phyloP scores from a whole-genome alignment of 2,113 vertebrate genomes.

The Trichechus manatus region DNA sequence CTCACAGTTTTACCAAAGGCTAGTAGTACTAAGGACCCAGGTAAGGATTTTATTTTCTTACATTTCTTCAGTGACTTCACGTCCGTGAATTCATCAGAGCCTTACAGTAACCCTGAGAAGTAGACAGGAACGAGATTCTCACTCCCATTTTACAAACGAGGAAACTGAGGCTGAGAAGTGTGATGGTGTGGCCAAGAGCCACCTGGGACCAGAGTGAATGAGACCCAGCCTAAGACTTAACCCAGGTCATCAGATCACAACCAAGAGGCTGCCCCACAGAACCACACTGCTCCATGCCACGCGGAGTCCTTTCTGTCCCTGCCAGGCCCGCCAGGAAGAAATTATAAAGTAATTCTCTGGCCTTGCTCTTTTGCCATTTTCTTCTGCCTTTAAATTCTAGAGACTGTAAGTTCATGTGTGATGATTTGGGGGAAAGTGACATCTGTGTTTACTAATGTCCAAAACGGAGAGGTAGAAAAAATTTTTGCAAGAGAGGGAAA shows the following conservation, averaged over 20 bases:
- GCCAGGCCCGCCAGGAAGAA: neutral
- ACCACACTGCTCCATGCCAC: fast-evolving
- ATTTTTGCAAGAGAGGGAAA: neutral
- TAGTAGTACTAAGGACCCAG: neutral
- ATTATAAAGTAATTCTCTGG: neutral
- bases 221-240: neutral
- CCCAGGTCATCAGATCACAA: neutral
- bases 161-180: neutral
- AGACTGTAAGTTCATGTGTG: neutral
- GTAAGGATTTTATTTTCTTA: neutral
- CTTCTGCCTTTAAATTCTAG: neutral
- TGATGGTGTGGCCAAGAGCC: neutral
- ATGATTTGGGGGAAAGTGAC: neutral
- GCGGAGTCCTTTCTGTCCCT: neutral
- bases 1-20: neutral
- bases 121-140: neutral
- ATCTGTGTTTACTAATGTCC: neutral
- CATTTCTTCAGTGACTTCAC: neutral
- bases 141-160: neutral
- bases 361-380: neutral
- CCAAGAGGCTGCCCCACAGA: neutral
- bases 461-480: neutral
- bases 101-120: neutral
- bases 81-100: neutral
- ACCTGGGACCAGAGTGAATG: neutral